phyloP scores from a whole-genome alignment of 2,113 vertebrate genomes.

The Paedocypris sp. region DNA sequence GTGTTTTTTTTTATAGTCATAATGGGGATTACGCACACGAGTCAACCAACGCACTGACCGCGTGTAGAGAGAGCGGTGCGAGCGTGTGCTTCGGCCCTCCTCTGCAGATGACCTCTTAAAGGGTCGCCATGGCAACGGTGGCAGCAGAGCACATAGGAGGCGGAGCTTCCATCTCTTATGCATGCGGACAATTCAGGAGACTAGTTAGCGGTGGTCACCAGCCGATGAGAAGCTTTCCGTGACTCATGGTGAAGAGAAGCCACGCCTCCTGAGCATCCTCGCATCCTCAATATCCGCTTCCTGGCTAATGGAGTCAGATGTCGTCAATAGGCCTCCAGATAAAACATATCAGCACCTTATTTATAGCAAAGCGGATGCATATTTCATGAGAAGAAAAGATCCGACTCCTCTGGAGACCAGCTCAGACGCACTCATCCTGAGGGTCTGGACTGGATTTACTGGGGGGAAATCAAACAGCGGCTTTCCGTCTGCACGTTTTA shows the following conservation, averaged over 20 bases:
- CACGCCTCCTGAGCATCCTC: background rate
- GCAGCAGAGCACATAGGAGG: conserved; percentile 8
- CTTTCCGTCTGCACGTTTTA: too few species aligned
- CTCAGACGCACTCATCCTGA: conserved; percentile 29
- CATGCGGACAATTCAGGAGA: background rate
- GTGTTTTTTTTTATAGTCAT: background rate
- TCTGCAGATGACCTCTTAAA: conserved; percentile 51
- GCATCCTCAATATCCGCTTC: conserved; percentile 4
- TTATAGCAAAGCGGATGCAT: conserved; percentile 60
- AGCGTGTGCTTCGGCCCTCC: conserved; percentile 38
- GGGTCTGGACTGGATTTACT: too few species aligned
- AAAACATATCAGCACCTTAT: conserved; percentile 55
- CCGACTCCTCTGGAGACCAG: conserved; percentile 36
- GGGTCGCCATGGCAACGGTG: conserved; percentile 58
- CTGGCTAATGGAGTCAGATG: conserved; percentile 13
- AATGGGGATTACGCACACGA: background rate
- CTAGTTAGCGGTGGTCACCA: background rate
- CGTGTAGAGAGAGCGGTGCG: background rate
- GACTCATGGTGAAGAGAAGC: conserved; percentile 13
- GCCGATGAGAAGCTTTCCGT: background rate
- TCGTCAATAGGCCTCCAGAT: conserved; percentile 45
- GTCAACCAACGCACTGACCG: background rate
- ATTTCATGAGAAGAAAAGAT: conserved; percentile 55
- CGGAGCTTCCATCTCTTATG: background rate
- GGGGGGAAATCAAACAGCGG: too few species aligned